phyloP scores from a whole-genome alignment of 2,888 invertebrate genomes.

The Tubulanus polymorphus region DNA sequence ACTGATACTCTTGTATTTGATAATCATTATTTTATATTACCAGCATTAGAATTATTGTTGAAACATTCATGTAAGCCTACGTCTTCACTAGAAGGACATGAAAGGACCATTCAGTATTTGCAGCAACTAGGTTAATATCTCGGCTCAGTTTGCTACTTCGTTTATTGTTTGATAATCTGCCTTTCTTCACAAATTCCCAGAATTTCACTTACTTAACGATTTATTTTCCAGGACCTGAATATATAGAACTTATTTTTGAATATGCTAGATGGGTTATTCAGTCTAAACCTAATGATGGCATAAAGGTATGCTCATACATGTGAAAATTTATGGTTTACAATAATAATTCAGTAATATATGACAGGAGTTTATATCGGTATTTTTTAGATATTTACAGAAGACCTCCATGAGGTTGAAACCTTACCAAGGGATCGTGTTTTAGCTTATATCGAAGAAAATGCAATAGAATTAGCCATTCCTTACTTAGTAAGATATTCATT shows the following conservation, averaged over 20 bases:
- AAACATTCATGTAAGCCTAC: constrained; percentile 66
- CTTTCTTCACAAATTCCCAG: no score
- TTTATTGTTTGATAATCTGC: background rate
- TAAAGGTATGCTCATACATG: constrained; percentile 58
- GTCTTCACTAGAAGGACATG: constrained; percentile 73
- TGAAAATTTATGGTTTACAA: background rate
- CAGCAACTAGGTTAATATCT: constrained; percentile 73
- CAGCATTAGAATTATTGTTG: constrained; percentile 79
- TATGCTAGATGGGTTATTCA: constrained; percentile 90
- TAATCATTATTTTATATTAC: constrained; percentile 10
- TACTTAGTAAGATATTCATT: constrained; percentile 64
- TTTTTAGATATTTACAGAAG: constrained; percentile 71
- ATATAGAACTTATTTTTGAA: constrained; percentile 85
- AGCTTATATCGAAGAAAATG: constrained; percentile 80
- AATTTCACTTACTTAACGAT: no score
- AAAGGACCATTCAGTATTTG: constrained; percentile 83
- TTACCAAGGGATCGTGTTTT: constrained; percentile 84
- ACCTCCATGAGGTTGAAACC: constrained; percentile 79
- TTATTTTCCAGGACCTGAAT: constrained; percentile 62
- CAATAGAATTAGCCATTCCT: constrained; percentile 74
- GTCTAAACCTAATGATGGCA: constrained; percentile 81
- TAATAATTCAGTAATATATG: constrained; percentile 5
- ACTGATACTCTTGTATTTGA: background rate
- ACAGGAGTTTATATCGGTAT: no score
- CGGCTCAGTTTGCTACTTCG: background rate